Conservation (phyloP, 2,888 invertebrate genomes). For the Aricia artaxerxes region DNA sequence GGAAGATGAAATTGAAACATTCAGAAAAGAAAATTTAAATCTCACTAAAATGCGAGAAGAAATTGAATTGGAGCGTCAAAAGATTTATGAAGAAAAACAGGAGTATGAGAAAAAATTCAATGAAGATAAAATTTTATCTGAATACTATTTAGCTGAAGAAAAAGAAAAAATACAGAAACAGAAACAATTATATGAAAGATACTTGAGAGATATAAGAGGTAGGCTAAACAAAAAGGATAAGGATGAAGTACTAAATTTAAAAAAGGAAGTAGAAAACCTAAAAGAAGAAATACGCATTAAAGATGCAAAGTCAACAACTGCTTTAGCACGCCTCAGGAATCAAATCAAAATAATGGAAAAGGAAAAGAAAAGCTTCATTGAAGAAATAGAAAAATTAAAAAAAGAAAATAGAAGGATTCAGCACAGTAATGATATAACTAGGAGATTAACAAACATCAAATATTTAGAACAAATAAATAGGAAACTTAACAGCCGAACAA, state of each 20-base stretch:
- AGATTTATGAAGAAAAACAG: conserved; percentile 82
- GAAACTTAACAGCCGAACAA: conserved; percentile 60
- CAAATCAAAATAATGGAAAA: conserved; percentile 87
- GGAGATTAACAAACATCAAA: conserved; percentile 84
- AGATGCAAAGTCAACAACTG: conserved; percentile 86
- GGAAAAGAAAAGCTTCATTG: conserved; percentile 83
- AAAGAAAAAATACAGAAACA: conserved; percentile 85
- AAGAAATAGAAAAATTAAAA: conserved; percentile 84
- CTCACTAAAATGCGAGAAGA: conserved; percentile 79
- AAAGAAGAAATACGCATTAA: conserved; percentile 86
- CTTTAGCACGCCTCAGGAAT: conserved; percentile 86
- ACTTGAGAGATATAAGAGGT: conserved; percentile 85
- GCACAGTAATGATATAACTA: conserved; percentile 79
- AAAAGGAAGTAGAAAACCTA: conserved; percentile 83
- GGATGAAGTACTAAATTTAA: conserved; percentile 83
- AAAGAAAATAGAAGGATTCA: conserved; percentile 84
- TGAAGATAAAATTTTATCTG: conserved; percentile 83
- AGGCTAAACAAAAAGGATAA: conserved; percentile 84
- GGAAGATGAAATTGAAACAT: conserved; percentile 81
- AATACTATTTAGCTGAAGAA: conserved; percentile 85
- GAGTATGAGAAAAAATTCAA: conserved; percentile 81
- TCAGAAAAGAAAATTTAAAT: conserved; percentile 75
- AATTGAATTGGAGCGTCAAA: conserved; percentile 82
- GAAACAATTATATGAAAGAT: conserved; percentile 82
- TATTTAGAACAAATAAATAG: conserved; percentile 89